Percentiles rank a stretch among this genome's conserved stretches.
phyloP scores from a whole-genome alignment of 2,797 vertebrate species.

The Smutsia temminckii region DNA sequence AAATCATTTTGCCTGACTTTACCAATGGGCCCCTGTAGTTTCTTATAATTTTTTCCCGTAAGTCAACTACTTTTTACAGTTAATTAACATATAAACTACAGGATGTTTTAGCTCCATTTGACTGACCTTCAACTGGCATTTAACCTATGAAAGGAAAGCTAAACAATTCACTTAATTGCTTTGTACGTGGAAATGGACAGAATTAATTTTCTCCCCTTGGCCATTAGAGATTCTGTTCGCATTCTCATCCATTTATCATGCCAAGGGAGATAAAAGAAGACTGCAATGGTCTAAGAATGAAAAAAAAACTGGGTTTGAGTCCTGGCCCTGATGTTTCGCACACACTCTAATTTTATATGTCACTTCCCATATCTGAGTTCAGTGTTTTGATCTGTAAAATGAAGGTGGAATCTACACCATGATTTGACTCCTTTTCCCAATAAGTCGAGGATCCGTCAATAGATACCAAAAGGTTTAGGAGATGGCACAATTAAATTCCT shows the following conservation, averaged over 20 bases:
- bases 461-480: constrained; percentile 45
- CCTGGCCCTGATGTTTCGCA: not conserved
- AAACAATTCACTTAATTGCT: not conserved
- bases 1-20: not conserved
- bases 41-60: not conserved
- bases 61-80: not conserved
- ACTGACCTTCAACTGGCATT: not conserved
- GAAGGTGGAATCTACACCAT: not conserved
- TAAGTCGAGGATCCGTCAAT: constrained; percentile 4
- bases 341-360: not conserved
- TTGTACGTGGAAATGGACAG: not conserved
- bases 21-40: not conserved
- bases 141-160: not conserved
- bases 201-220: not conserved
- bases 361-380: not conserved
- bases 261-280: not conserved
- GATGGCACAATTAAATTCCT: constrained; percentile 14
- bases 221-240: not conserved
- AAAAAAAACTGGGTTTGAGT: not conserved
- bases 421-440: not conserved
- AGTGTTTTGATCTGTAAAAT: not conserved
- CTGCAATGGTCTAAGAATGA: too few relatives aligned
- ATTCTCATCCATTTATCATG: not conserved
- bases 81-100: not conserved
- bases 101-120: not conserved